Percentiles rank a stretch among this genome's conserved stretches.
Evolutionary conservation across 2,888 invertebrate species (phyloP).

Genomic region (Allophyes oxyacanthae): DNA sequence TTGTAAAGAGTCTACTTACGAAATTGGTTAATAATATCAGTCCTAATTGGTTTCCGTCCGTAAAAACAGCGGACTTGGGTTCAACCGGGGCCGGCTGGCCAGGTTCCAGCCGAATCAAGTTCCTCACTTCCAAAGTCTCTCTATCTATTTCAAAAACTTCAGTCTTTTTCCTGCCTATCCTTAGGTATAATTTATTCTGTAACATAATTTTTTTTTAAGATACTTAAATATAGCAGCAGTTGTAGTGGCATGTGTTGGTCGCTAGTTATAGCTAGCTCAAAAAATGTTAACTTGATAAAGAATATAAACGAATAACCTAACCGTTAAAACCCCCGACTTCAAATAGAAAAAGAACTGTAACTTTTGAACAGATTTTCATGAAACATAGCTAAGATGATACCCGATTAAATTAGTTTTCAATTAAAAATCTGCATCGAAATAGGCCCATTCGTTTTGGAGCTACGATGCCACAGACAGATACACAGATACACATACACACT

Average conservation of each 20-base stretch:
- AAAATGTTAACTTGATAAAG: not conserved
- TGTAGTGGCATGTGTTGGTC: too few relatives aligned
- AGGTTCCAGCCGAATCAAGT: slow-evolving; percentile 74
- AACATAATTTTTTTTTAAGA: slow-evolving; percentile 56
- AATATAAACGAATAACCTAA: not conserved
- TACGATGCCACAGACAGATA: too few relatives aligned
- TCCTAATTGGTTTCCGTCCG: slow-evolving; percentile 85
- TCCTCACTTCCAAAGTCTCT: slow-evolving; percentile 77
- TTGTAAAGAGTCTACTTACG: slow-evolving; percentile 67
- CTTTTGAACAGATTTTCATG: too few relatives aligned
- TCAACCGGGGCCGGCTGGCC: slow-evolving; percentile 71
- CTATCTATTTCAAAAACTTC: slow-evolving; percentile 84
- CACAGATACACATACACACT: too few relatives aligned
- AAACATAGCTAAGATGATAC: too few relatives aligned
- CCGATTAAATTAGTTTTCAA: too few relatives aligned
- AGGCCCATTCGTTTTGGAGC: too few relatives aligned
- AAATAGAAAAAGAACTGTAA: too few relatives aligned
- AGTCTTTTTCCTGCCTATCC: slow-evolving; percentile 88
- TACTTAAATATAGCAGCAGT: too few relatives aligned
- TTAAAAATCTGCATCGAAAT: too few relatives aligned
- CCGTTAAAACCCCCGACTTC: too few relatives aligned
- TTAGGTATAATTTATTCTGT: slow-evolving; percentile 95
- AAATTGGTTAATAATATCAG: slow-evolving; percentile 82
- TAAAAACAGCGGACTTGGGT: slow-evolving; percentile 80
- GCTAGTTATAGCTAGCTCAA: too few relatives aligned